These are phyloP conservation scores for Fregetta grallaria DNA, from an alignment of 2,113 vertebrate species.

Conservation along the genomic window DNA sequence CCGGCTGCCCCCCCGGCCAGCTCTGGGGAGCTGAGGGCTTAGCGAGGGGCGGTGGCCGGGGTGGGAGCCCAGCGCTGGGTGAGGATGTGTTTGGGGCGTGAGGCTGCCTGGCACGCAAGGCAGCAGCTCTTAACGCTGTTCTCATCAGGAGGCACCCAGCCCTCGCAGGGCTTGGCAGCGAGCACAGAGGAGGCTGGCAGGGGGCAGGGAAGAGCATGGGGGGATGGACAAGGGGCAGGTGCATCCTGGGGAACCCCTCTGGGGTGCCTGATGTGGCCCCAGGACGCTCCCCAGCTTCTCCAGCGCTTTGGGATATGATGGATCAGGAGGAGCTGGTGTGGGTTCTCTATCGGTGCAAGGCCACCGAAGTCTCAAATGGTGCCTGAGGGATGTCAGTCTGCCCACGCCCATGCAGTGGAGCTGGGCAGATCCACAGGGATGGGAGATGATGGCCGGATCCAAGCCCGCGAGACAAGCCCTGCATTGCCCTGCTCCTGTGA, in stretches of 20 bases:
- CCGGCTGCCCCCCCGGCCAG: rapidly evolving
- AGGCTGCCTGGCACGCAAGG: constrained; percentile 1
- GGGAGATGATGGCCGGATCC: rapidly evolving
- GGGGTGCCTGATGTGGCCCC: not conserved
- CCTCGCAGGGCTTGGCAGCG: not conserved
- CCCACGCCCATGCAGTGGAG: rapidly evolving
- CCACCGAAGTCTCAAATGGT: not conserved
- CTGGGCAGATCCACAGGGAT: rapidly evolving
- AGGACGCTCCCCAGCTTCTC: not conserved
- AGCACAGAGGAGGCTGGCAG: not conserved
- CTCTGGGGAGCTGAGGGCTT: not conserved
- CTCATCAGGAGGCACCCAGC: not conserved
- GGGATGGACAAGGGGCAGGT: too few relatives aligned
- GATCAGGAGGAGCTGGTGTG: rapidly evolving
- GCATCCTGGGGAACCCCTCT: not conserved
- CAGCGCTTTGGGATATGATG: not conserved
- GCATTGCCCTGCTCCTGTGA: not conserved
- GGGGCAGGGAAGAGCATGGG: too few relatives aligned
- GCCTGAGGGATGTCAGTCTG: not conserved
- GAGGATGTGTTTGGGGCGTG: not conserved
- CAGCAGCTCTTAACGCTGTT: not conserved
- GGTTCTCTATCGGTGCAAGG: not conserved
- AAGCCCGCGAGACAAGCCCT: rapidly evolving
- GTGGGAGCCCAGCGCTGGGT: not conserved
- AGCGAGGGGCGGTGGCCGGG: not conserved